phyloP scores from a whole-genome alignment of 2,888 invertebrate genomes.

The Zygogramma bicolorata region DNA sequence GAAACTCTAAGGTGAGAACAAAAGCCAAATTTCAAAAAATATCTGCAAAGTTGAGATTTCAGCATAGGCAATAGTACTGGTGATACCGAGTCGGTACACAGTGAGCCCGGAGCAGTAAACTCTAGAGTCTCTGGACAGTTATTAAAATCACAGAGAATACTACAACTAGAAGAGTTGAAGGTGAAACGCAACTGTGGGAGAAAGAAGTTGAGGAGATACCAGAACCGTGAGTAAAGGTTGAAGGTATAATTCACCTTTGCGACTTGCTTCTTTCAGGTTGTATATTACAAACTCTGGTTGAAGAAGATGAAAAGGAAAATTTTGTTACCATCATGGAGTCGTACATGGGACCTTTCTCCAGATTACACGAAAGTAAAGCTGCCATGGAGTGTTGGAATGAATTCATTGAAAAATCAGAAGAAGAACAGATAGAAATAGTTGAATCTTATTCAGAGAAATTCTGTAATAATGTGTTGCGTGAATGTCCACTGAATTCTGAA shows the following conservation, averaged over 20 bases:
- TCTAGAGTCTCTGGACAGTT: background rate
- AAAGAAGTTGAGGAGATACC: conserved; percentile 55
- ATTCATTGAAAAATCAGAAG: conserved; percentile 59
- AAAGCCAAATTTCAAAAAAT: background rate
- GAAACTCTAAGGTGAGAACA: conserved; percentile 58
- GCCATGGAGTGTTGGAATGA: conserved; percentile 58
- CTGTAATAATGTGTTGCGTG: conserved; percentile 15
- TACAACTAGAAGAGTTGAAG: conserved; percentile 47
- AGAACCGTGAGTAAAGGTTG: conserved; percentile 57
- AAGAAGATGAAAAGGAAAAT: conserved; percentile 55
- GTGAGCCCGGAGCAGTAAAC: too few species aligned
- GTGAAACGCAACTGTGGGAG: conserved; percentile 55
- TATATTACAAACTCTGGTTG: conserved; percentile 54
- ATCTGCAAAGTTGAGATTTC: conserved; percentile 31
- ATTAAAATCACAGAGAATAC: too few species aligned
- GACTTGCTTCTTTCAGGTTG: conserved; percentile 45
- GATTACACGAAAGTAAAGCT: conserved; percentile 53
- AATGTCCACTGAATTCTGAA: conserved; percentile 11
- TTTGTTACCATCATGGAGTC: conserved; percentile 54
- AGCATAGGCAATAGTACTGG: conserved; percentile 54
- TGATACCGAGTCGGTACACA: conserved; percentile 55
- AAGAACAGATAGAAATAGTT: conserved; percentile 55
- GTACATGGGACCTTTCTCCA: conserved; percentile 56
- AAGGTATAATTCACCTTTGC: too few species aligned
- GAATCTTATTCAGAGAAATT: conserved; percentile 42